Evolutionary conservation across 2,797 vertebrate species (phyloP).

Genomic region (Hyperoplus immaculatus): DNA sequence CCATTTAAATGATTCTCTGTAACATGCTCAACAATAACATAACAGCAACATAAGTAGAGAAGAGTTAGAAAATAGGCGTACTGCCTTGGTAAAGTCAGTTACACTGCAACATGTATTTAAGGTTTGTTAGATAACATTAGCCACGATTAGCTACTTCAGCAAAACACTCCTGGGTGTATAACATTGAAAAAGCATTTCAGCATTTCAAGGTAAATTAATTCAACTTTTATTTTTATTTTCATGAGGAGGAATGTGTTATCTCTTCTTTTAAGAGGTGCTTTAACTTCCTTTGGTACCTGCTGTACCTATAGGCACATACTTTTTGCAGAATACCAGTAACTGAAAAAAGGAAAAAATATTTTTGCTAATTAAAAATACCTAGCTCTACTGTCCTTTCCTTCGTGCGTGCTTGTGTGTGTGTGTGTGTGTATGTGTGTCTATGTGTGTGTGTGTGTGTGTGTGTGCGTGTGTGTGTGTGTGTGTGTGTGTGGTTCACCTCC

Average conservation of each 20-base stretch:
- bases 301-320: neutral
- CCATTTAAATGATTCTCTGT: neutral
- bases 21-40: neutral
- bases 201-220: neutral
- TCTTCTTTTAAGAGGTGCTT: neutral
- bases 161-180: neutral
- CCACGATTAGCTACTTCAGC: neutral
- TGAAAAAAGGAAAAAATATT: neutral
- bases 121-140: neutral
- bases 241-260: neutral
- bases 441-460: too few relatives aligned
- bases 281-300: neutral
- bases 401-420: too few relatives aligned
- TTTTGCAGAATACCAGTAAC: neutral
- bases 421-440: too few relatives aligned
- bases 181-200: neutral
- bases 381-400: neutral
- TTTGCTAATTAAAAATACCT: neutral
- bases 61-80: neutral
- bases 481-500: constrained; percentile 87
- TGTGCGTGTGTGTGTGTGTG: too few relatives aligned
- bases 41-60: neutral
- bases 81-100: neutral
- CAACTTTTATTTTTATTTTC: neutral
- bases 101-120: neutral